Conservation (phyloP, 2,113 vertebrate species). For the Ictidomys tridecemlineatus region DNA sequence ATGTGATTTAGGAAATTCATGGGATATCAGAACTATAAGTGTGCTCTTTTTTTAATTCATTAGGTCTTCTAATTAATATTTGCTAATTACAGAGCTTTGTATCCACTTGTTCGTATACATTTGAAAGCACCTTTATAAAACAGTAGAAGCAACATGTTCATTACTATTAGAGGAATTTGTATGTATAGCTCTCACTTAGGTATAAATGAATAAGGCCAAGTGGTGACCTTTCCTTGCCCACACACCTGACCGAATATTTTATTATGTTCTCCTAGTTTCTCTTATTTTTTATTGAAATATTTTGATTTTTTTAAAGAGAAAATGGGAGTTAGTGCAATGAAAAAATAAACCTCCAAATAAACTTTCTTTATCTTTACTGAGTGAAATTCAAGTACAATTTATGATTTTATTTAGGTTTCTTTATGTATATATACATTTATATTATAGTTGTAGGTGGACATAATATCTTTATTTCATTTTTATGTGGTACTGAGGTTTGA, state of each 20-base stretch:
- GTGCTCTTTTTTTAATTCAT: neutral
- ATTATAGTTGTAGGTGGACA: no score
- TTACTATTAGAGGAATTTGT: neutral
- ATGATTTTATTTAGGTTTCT: neutral
- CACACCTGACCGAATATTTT: neutral
- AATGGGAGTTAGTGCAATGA: neutral
- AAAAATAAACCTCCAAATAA: neutral
- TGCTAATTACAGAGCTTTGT: neutral
- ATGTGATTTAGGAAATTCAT: neutral
- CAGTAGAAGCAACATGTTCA: neutral
- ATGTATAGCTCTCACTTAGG: neutral
- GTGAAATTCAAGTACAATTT: slow-evolving; percentile 2
- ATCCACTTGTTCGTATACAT: neutral
- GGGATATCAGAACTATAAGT: neutral
- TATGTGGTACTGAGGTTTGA: no score
- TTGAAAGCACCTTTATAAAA: neutral
- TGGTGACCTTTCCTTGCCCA: neutral
- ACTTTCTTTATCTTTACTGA: slow-evolving; percentile 4
- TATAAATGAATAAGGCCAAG: neutral
- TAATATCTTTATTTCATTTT: no score
- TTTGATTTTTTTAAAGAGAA: slow-evolving; percentile 26
- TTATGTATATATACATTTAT: neutral
- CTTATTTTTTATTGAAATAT: neutral
- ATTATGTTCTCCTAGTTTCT: neutral
- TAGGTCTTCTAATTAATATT: neutral